Evolutionary conservation across 2,113 vertebrate species (phyloP).

Genomic region (Rhynchomys soricoides): DNA sequence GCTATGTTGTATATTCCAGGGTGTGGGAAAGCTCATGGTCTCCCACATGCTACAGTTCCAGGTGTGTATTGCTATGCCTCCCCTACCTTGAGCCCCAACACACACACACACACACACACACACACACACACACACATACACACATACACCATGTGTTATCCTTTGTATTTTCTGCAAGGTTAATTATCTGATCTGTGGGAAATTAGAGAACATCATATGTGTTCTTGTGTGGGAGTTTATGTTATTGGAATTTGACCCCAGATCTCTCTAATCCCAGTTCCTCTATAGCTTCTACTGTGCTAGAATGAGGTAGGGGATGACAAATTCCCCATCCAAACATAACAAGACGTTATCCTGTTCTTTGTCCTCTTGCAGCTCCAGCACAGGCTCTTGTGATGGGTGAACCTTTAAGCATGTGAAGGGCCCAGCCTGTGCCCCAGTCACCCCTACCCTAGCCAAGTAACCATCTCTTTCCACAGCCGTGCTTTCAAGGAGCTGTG

Average conservation of each 20-base stretch:
- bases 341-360: neutral
- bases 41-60: neutral
- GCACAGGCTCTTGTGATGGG: neutral
- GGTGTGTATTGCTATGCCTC: neutral
- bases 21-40: neutral
- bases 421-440: rapidly evolving
- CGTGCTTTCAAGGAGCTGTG: neutral
- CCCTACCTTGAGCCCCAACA: neutral
- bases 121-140: too few species aligned
- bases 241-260: neutral
- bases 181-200: neutral
- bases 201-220: neutral
- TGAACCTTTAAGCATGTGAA: neutral
- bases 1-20: neutral
- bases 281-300: neutral
- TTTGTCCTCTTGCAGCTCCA: neutral
- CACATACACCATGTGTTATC: neutral
- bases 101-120: neutral
- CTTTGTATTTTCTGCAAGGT: neutral
- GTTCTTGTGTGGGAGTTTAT: neutral
- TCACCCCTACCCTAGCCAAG: rapidly evolving
- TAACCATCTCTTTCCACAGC: neutral
- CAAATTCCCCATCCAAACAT: too few species aligned
- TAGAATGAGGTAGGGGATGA: neutral
- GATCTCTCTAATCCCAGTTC: neutral